Percentiles rank a stretch among this genome's conserved stretches.
Evolutionary conservation across 2,113 vertebrate species (phyloP).

Genomic region (Octodon degus): DNA sequence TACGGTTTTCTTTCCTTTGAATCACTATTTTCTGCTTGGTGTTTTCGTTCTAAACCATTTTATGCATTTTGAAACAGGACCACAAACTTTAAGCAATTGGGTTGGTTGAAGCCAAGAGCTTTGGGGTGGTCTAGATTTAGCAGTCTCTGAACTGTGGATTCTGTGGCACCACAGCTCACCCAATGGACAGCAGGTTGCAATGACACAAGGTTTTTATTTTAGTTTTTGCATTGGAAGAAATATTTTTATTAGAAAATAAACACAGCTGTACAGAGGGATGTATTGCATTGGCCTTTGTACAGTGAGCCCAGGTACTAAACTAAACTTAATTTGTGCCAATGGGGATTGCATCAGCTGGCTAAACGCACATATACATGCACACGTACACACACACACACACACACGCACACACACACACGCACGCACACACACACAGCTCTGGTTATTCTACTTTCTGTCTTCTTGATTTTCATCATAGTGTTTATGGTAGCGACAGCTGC

Average conservation of each 20-base stretch:
- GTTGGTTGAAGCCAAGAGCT: background rate
- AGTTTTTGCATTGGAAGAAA: slow-evolving; percentile 10
- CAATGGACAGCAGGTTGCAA: background rate
- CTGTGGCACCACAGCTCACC: background rate
- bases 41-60: slow-evolving; percentile 25
- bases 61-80: slow-evolving; percentile 38
- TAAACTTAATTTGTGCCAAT: slow-evolving; percentile 78
- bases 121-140: background rate
- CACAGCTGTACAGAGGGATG: background rate
- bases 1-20: background rate
- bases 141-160: slow-evolving; percentile 1
- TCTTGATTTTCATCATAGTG: slow-evolving; percentile 77
- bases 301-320: slow-evolving; percentile 68
- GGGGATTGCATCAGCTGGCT: slow-evolving; percentile 82
- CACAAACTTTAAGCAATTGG: background rate
- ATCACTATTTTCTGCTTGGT: slow-evolving; percentile 1
- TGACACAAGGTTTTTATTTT: background rate
- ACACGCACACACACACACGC: too few species aligned
- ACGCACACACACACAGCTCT: background rate
- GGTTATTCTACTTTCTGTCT: slow-evolving; percentile 60
- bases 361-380: background rate
- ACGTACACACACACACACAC: background rate
- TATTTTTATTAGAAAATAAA: slow-evolving; percentile 45
- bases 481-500: slow-evolving; percentile 71
- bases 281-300: background rate